These are phyloP conservation scores for Drosophila maculinotata DNA, from an alignment of 2,888 invertebrate species.

Conservation along the genomic window DNA sequence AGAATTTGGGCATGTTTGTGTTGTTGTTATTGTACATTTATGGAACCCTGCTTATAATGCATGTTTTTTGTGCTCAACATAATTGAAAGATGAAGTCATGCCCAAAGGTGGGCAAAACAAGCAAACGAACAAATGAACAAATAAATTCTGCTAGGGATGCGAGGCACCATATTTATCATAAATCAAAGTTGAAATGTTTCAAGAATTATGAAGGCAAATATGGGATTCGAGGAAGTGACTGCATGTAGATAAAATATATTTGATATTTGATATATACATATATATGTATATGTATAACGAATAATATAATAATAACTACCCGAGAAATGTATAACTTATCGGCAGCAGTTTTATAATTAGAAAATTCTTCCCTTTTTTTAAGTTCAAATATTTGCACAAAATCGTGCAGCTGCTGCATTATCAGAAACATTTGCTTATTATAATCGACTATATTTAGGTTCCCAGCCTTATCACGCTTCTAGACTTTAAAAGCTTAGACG, in stretches of 20 bases:
- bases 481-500: conserved; percentile 15
- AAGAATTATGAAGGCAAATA: conserved; percentile 19
- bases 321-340: not conserved
- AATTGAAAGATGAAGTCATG: conserved; percentile 64
- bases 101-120: conserved; percentile 48
- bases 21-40: conserved; percentile 42
- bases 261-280: not conserved
- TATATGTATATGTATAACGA: too few species aligned
- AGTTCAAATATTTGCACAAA: not conserved
- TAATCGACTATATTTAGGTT: conserved; percentile 2
- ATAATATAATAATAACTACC: not conserved
- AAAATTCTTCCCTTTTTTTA: not conserved
- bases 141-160: not conserved
- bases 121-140: not conserved
- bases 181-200: conserved; percentile 14
- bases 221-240: not conserved
- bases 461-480: conserved; percentile 10
- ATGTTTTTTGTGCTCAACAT: conserved; percentile 51
- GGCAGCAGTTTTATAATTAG: not conserved
- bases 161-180: conserved; percentile 12
- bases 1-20: conserved; percentile 20
- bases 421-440: not conserved
- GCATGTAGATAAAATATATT: not conserved
- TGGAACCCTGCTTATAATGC: conserved; percentile 26
- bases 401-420: conserved; percentile 16